Percentiles rank a stretch among this genome's conserved stretches.
Evolutionary conservation across 2,113 vertebrate species (phyloP).

Genomic region (Irena cyanogastra): DNA sequence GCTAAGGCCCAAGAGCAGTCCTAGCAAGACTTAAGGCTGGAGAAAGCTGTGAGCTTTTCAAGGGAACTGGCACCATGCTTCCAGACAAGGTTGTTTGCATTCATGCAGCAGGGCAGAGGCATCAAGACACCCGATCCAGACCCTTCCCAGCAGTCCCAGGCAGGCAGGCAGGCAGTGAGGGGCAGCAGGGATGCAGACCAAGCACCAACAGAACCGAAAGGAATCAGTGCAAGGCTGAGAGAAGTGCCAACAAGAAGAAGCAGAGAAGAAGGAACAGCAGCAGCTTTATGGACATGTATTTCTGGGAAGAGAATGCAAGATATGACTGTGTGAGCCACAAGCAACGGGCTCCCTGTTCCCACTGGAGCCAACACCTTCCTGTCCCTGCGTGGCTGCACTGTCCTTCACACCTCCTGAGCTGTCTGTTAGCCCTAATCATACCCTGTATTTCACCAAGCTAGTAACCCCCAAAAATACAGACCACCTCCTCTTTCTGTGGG

Average conservation of each 20-base stretch:
- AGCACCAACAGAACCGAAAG: neutral
- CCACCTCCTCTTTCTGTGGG: neutral
- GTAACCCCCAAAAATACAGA: neutral
- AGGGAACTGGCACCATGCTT: constrained; percentile 53
- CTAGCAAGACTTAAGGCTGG: neutral
- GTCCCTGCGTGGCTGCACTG: neutral
- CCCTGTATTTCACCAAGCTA: neutral
- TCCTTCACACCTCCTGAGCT: neutral
- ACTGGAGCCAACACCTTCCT: neutral
- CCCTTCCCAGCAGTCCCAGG: constrained; percentile 4
- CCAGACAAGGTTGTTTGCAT: neutral
- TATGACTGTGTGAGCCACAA: neutral
- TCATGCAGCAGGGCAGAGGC: constrained; percentile 17
- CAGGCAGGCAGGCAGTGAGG: constrained; percentile 30
- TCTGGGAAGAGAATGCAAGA: neutral
- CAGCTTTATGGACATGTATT: neutral
- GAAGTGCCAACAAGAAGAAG: neutral
- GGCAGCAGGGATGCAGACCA: constrained; percentile 8
- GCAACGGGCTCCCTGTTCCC: neutral
- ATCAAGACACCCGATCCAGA: neutral
- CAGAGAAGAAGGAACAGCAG: neutral
- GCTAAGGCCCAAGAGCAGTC: neutral
- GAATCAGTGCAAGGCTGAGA: neutral
- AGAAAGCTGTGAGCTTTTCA: neutral
- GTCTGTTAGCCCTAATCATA: neutral